A percentile compares a stretch with the other conserved stretches of the same genome.
These are phyloP conservation scores for Plestiodon gilberti DNA, from an alignment of 2,113 vertebrate genomes.

Conservation along the genomic window DNA sequence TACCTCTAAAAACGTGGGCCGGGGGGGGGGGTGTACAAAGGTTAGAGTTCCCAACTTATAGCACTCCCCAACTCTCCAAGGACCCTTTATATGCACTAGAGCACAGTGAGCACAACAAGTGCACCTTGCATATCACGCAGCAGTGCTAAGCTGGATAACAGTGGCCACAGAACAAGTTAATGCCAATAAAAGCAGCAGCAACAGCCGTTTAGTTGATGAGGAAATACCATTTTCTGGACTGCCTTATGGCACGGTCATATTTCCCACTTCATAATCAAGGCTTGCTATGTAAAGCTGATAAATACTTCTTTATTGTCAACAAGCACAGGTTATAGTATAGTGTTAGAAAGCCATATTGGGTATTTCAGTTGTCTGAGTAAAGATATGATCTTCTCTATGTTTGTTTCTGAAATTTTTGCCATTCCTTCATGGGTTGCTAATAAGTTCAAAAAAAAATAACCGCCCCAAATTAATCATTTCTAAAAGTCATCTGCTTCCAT, in stretches of 20 bases:
- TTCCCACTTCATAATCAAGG: conserved; percentile 42
- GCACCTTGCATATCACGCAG: neutral
- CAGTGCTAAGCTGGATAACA: neutral
- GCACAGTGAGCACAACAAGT: neutral
- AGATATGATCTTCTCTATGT: neutral
- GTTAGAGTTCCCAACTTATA: neutral
- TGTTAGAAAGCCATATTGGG: neutral
- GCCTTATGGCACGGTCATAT: neutral
- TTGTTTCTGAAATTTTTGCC: neutral
- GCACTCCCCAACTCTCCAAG: neutral
- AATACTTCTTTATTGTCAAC: neutral
- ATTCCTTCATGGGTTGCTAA: neutral
- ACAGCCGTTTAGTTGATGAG: neutral
- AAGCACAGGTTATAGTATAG: neutral
- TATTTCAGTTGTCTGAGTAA: neutral
- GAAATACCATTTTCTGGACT: conserved; percentile 48
- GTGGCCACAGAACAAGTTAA: neutral
- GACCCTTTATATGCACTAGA: neutral
- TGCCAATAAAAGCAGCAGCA: neutral
- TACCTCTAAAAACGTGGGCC: neutral
- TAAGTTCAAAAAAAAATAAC: neutral
- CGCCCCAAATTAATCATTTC: neutral
- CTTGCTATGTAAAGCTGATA: conserved; percentile 43
- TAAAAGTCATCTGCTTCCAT: conserved; percentile 18
- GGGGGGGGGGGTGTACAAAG: neutral